Evolutionary conservation across 2,888 invertebrate species (phyloP).

Genomic region (Scaptodrosophila latifasciaeformis): DNA sequence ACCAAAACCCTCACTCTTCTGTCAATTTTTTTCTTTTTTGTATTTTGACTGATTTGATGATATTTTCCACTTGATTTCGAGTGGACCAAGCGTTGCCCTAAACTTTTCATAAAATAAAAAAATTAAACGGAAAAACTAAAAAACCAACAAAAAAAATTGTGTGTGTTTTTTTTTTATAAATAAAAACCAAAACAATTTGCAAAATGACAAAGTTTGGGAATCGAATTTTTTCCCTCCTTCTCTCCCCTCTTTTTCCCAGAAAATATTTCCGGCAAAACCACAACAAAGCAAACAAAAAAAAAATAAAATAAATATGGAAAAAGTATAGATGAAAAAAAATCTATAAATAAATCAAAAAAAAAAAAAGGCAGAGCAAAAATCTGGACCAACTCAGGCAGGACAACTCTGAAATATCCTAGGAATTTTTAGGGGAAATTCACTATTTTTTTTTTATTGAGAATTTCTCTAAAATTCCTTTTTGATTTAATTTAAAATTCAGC

Average conservation of each 20-base stretch:
- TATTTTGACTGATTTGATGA: neutral
- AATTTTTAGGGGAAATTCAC: too few species aligned
- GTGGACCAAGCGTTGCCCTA: neutral
- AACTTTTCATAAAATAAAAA: neutral
- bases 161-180: too few species aligned
- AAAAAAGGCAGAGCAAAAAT: too few species aligned
- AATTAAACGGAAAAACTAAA: neutral
- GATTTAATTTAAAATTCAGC: too few species aligned
- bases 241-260: too few species aligned
- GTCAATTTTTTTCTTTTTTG: too few species aligned
- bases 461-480: too few species aligned
- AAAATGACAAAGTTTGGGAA: constrained; percentile 17
- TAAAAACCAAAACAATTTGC: neutral
- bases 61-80: neutral
- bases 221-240: constrained; percentile 28
- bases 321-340: neutral
- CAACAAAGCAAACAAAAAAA: constrained; percentile 39
- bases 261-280: constrained; percentile 41
- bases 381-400: too few species aligned
- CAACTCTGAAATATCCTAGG: too few species aligned
- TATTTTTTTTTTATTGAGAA: too few species aligned
- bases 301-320: neutral
- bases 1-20: too few species aligned
- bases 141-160: too few species aligned
- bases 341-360: neutral